These are phyloP conservation scores for Helicorthomorpha holstii DNA, from an alignment of 1,140 invertebrate species.

Conservation along the genomic window DNA sequence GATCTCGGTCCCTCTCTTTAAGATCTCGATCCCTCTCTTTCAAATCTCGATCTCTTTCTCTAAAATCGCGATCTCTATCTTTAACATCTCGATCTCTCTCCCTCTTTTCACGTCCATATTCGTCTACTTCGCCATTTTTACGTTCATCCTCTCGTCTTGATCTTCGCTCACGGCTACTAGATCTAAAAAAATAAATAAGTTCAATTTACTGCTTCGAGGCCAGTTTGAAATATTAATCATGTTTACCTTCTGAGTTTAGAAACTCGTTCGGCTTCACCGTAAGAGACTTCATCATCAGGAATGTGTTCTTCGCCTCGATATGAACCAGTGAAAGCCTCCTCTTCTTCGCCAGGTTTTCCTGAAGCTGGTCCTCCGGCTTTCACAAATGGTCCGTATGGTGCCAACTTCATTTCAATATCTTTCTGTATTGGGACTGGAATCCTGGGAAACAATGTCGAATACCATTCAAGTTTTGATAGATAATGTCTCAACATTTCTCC, in stretches of 20 bases:
- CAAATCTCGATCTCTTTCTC: not conserved
- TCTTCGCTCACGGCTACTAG: slow-evolving; percentile 4
- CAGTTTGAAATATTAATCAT: not conserved
- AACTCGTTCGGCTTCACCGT: slow-evolving; percentile 31
- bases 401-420: slow-evolving; percentile 47
- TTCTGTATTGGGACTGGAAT: slow-evolving; percentile 99
- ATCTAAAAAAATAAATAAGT: not conserved
- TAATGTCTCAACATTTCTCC: slow-evolving; percentile 86
- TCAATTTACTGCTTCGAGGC: not conserved
- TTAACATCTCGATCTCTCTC: not conserved
- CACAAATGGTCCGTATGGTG: slow-evolving; percentile 25
- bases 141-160: slow-evolving; percentile 1
- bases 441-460: slow-evolving; percentile 91
- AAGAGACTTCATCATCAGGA: slow-evolving; percentile 32
- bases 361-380: slow-evolving; percentile 19
- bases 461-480: slow-evolving; percentile 93
- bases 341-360: slow-evolving; percentile 18
- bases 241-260: slow-evolving; percentile 3
- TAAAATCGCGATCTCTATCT: not conserved
- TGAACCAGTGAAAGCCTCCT: not conserved
- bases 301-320: slow-evolving; percentile 16
- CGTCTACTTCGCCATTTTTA: slow-evolving; percentile 8
- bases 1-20: not conserved
- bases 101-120: not conserved
- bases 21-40: not conserved